Evolutionary conservation across 2,888 invertebrate genomes (phyloP).

Genomic region (Ashinkailepas kermadecensis): DNA sequence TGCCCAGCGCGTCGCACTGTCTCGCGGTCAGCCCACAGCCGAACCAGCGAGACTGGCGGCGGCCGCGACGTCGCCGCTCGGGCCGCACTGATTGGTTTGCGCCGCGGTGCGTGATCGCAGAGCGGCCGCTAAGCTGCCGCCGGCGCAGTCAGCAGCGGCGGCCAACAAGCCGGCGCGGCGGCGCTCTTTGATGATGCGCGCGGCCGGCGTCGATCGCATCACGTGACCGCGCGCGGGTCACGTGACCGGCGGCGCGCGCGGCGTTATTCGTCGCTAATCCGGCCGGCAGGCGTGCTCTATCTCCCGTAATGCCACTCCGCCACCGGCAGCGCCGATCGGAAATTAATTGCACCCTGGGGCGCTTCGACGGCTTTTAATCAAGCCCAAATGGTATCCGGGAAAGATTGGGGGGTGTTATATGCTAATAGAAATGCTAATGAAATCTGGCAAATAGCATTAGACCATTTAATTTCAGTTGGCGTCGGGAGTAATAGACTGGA

Average conservation of each 20-base stretch:
- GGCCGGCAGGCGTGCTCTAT: not conserved
- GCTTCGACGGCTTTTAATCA: slow-evolving; percentile 35
- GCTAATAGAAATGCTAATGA: slow-evolving; percentile 39
- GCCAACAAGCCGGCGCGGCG: too few species aligned
- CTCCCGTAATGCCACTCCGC: slow-evolving; percentile 21
- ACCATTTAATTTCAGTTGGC: slow-evolving; percentile 23
- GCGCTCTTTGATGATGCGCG: not conserved
- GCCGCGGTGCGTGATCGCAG: not conserved
- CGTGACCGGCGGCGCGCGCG: not conserved
- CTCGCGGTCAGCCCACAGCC: not conserved
- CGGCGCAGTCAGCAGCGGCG: too few species aligned
- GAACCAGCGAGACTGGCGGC: not conserved
- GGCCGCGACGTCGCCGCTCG: not conserved
- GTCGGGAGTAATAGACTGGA: slow-evolving; percentile 11
- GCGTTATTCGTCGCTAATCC: not conserved
- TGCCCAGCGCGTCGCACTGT: too few species aligned
- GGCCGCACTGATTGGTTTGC: not conserved
- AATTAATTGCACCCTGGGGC: slow-evolving; percentile 42
- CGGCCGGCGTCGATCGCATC: not conserved
- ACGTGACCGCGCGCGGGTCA: not conserved
- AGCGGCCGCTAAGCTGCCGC: not conserved
- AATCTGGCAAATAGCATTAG: slow-evolving; percentile 36
- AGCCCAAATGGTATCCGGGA: slow-evolving; percentile 29
- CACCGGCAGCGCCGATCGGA: slow-evolving; percentile 37
- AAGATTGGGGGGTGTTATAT: slow-evolving; percentile 24